Evolutionary conservation across 1,140 invertebrate genomes (phyloP).

Genomic region (Teleopsis dalmanni): DNA sequence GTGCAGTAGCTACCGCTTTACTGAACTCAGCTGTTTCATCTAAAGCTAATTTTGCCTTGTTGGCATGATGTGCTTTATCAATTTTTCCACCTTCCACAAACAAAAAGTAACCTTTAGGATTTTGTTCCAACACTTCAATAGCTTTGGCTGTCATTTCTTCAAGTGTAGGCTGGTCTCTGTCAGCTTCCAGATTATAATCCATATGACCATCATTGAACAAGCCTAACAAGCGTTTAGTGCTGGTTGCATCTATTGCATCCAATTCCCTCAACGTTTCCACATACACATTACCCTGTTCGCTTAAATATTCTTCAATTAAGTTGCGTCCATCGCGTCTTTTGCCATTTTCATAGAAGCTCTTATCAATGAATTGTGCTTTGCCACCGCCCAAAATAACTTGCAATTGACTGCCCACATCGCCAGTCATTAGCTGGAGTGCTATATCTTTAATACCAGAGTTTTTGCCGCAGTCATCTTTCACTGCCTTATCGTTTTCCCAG

Average conservation of each 20-base stretch:
- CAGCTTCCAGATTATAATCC: conserved; percentile 50
- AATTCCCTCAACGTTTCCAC: conserved; percentile 56
- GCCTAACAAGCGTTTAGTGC: conserved; percentile 45
- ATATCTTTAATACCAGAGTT: conserved; percentile 57
- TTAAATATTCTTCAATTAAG: conserved; percentile 62
- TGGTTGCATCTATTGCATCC: conserved; percentile 26
- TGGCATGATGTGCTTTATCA: conserved; percentile 64
- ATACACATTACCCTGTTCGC: conserved; percentile 47
- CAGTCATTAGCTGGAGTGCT: conserved; percentile 62
- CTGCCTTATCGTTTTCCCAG: conserved; percentile 67
- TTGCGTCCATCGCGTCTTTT: conserved; percentile 60
- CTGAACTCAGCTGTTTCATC: conserved; percentile 62
- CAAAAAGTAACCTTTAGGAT: conserved; percentile 62
- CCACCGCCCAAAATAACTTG: conserved; percentile 70
- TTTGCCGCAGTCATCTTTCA: conserved; percentile 35
- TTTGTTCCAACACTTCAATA: conserved; percentile 57
- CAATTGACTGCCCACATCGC: conserved; percentile 53
- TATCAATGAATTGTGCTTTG: conserved; percentile 58
- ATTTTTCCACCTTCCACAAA: conserved; percentile 63
- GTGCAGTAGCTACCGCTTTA: conserved; percentile 56
- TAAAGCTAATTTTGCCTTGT: conserved; percentile 54
- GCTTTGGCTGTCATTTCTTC: conserved; percentile 68
- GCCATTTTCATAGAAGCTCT: conserved; percentile 35
- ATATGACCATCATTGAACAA: conserved; percentile 50
- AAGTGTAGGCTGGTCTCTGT: conserved; percentile 55